phyloP scores from a whole-genome alignment of 1,140 invertebrate species.

The Penaeus japonicus region DNA sequence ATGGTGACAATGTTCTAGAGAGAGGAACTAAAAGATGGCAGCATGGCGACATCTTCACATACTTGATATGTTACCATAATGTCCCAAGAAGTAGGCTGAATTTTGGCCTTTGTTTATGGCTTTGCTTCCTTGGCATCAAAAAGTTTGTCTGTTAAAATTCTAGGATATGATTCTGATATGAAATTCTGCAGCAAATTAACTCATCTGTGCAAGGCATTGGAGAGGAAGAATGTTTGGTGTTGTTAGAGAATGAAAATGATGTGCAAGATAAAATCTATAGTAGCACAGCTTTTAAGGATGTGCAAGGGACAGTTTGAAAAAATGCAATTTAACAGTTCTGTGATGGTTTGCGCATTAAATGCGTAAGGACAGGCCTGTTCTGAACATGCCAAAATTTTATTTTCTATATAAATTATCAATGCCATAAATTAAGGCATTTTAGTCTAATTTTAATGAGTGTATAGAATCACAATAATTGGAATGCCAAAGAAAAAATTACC shows the following conservation, averaged over 20 bases:
- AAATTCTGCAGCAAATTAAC: background rate
- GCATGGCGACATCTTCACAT: too few species aligned
- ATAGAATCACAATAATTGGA: too few species aligned
- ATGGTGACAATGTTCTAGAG: background rate
- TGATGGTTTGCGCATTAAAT: conserved; percentile 40
- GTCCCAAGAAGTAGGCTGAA: background rate
- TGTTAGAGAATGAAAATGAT: background rate
- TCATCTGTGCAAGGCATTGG: background rate
- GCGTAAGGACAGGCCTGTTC: background rate
- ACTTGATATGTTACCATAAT: background rate
- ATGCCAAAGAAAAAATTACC: too few species aligned
- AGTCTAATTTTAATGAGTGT: too few species aligned
- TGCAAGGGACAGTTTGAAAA: too few species aligned
- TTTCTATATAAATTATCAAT: background rate
- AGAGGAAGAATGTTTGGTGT: background rate
- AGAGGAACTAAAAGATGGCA: background rate
- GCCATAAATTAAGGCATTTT: too few species aligned
- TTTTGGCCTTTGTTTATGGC: background rate
- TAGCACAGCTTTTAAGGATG: too few species aligned
- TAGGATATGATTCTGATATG: background rate
- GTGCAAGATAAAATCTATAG: too few species aligned
- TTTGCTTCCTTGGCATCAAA: background rate
- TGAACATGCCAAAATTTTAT: background rate
- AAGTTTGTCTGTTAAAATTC: too few species aligned
- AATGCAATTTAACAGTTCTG: conserved; percentile 46